Conservation (phyloP, 2,113 vertebrate genomes). For the Verasper variegatus region DNA sequence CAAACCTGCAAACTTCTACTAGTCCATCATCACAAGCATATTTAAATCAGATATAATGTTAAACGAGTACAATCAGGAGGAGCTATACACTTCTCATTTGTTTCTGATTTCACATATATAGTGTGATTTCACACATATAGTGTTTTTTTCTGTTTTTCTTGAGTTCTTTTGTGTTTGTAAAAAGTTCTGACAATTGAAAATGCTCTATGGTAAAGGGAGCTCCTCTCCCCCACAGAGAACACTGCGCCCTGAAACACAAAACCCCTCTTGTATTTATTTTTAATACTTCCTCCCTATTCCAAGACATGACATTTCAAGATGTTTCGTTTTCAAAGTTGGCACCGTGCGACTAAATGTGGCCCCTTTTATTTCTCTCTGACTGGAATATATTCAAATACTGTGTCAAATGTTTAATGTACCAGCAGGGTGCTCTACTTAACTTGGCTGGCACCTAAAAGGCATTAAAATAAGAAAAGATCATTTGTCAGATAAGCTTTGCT, state of each 20-base stretch:
- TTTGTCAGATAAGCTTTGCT: constrained; percentile 45
- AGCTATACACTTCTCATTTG: too few species aligned
- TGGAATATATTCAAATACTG: constrained; percentile 20
- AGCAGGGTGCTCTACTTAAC: constrained; percentile 21
- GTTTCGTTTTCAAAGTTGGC: constrained; percentile 22
- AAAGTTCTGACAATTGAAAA: too few species aligned
- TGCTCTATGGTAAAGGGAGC: too few species aligned
- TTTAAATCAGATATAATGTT: too few species aligned
- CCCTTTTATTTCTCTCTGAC: constrained; percentile 14
- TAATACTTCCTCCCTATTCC: not conserved
- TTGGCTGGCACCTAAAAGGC: constrained; percentile 24
- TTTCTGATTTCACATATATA: too few species aligned
- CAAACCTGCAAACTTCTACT: not conserved
- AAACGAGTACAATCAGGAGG: too few species aligned
- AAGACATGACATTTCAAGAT: constrained; percentile 33
- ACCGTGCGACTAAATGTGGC: constrained; percentile 18
- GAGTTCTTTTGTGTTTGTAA: too few species aligned
- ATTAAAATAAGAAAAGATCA: constrained; percentile 7
- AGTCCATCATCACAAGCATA: not conserved
- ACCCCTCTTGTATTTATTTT: not conserved
- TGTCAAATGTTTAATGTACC: constrained; percentile 39
- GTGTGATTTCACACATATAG: too few species aligned
- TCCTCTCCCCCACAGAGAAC: too few species aligned
- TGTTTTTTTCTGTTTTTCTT: too few species aligned
- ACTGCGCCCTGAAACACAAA: too few species aligned